Percentiles rank a stretch among this genome's conserved stretches.
Conservation (phyloP, 2,888 invertebrate genomes). For the Flabesymbios commensalis region DNA sequence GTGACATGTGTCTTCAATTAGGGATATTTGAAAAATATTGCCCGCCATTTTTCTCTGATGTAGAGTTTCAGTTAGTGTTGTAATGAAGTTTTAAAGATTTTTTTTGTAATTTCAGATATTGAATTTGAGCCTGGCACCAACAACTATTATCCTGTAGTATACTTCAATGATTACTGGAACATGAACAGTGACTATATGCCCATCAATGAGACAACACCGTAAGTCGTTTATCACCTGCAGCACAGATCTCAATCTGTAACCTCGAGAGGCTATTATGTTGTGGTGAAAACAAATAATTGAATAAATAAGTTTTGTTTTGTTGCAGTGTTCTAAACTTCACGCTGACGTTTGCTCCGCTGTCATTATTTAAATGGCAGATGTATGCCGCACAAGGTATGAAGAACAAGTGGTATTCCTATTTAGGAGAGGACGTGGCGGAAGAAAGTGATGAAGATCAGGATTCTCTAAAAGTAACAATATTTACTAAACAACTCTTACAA, state of each 20-base stretch:
- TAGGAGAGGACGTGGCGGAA: conserved; percentile 65
- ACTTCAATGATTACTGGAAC: conserved; percentile 98
- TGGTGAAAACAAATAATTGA: too few relatives aligned
- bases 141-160: conserved; percentile 90
- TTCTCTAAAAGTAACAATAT: conserved; percentile 62
- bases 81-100: too few relatives aligned
- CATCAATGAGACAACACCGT: conserved; percentile 81
- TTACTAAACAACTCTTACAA: not conserved
- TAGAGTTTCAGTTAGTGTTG: too few relatives aligned
- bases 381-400: conserved; percentile 94
- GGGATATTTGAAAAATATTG: too few relatives aligned
- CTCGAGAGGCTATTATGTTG: too few relatives aligned
- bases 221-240: conserved; percentile 42
- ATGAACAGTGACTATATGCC: conserved; percentile 84
- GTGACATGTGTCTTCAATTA: too few relatives aligned
- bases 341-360: conserved; percentile 75
- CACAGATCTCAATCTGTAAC: not conserved
- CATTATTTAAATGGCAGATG: conserved; percentile 96
- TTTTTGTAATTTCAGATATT: conserved; percentile 75
- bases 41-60: too few relatives aligned
- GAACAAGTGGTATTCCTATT: conserved; percentile 74
- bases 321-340: conserved; percentile 62
- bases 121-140: conserved; percentile 84
- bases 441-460: conserved; percentile 70
- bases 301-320: not conserved